phyloP scores from a whole-genome alignment of 2,113 vertebrate genomes.

The Sinocyclocheilus anshuiensis region DNA sequence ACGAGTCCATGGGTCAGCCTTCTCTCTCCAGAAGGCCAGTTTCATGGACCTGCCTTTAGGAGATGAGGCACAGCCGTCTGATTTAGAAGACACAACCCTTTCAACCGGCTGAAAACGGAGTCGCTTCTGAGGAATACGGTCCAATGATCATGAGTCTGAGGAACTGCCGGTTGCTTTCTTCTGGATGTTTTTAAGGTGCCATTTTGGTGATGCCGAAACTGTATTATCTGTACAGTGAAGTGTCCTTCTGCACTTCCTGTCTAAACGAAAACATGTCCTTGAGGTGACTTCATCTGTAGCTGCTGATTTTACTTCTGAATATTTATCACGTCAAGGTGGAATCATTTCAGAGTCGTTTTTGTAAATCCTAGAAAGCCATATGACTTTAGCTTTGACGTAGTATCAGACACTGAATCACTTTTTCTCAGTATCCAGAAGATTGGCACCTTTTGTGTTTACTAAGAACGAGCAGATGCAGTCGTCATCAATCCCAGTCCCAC shows the following conservation, averaged over 20 bases:
- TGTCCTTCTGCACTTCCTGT: constrained; percentile 40
- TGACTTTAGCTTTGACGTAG: neutral
- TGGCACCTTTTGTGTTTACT: constrained; percentile 12
- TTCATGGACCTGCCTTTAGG: neutral
- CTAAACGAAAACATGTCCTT: constrained; percentile 7
- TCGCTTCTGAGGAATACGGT: neutral
- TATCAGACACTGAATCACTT: constrained; percentile 22
- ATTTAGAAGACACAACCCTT: neutral
- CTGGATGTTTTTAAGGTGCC: constrained; percentile 2
- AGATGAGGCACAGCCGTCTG: neutral
- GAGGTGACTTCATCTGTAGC: constrained; percentile 38
- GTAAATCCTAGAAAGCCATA: constrained; percentile 30
- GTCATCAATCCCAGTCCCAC: neutral
- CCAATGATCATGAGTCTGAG: neutral
- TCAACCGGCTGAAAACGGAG: neutral
- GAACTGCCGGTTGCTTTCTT: neutral
- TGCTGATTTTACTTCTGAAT: constrained; percentile 38
- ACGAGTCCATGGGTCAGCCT: constrained; percentile 28
- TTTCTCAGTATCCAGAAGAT: neutral
- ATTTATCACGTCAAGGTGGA: constrained; percentile 32
- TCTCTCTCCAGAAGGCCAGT: neutral
- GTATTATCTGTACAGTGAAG: constrained; percentile 16
- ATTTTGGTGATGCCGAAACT: constrained; percentile 6
- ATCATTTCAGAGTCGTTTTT: constrained; percentile 9
- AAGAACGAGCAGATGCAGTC: neutral